Evolutionary conservation across 2,888 invertebrate genomes (phyloP).

Genomic region (Linyphia triangularis): DNA sequence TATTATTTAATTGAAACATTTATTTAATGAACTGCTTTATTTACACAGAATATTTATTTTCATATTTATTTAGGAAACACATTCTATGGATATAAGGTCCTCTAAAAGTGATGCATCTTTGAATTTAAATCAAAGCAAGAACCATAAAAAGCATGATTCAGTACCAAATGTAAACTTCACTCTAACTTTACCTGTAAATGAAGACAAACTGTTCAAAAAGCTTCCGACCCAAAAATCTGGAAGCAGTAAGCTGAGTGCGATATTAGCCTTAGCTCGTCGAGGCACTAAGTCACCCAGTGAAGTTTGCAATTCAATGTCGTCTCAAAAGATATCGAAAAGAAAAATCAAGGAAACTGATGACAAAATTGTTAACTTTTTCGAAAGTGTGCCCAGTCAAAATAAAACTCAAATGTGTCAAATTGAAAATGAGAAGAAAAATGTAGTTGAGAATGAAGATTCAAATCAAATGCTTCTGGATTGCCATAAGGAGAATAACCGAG

Average conservation of each 20-base stretch:
- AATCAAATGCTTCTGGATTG: neutral
- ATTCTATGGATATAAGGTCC: neutral
- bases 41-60: neutral
- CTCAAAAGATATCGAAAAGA: neutral
- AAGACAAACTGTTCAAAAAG: constrained; percentile 42
- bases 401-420: neutral
- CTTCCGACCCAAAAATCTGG: constrained; percentile 5
- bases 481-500: neutral
- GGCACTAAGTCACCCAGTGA: neutral
- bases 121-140: neutral
- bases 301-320: neutral
- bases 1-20: too few species aligned
- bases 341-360: neutral
- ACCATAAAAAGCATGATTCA: neutral
- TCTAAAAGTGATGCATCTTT: neutral
- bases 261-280: neutral
- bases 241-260: neutral
- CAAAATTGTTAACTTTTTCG: constrained; percentile 14
- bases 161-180: constrained; percentile 27
- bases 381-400: neutral
- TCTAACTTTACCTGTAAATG: constrained; percentile 20
- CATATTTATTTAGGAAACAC: neutral
- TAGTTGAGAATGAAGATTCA: neutral
- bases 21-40: neutral
- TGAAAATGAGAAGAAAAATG: neutral